Evolutionary conservation across 2,113 vertebrate genomes (phyloP), one percentile per base, ranked within the genome.

Genomic region (Dicentrarchus labrax): DNA sequence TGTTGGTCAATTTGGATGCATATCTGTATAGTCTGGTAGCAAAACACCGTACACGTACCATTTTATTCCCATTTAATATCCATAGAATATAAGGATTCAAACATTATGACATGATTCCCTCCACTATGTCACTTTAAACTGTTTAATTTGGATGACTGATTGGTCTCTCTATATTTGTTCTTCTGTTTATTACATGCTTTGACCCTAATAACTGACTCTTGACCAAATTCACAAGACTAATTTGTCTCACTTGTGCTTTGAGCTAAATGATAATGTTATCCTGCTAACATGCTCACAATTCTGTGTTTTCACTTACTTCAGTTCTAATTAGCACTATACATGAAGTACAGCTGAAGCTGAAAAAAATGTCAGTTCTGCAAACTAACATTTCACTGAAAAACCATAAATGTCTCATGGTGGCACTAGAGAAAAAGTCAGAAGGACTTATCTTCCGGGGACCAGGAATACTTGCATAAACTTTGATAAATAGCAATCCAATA

Each of bases 1-100:
- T 91, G 83, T 91, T 86, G 61, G 85, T 83, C 81, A 59, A 81
- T 83, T 72, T 84, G 78, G 78, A 80, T 78, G 82, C 84, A 87
- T 83, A 84, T 90, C 76, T 82, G 51, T 66, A 71, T 45, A 43
- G 80, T 82, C 80, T 85, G 76, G 47, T 56, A 72, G 38, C 65
- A 69, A 78, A 79, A 82, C 59, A 62, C 69, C 67, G 21, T 6
- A 15, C 67, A 71, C 19, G 21, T 69, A 6, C 41, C 17, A 5
- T 30, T 73, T 48, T 19, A 19, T 53, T 50, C 4, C 21, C 9
- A 1, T 22, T 67, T 38, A 4, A 17, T 17, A 38, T 43, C 2
- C 24, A 80, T 19, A 50, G 19, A 50, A 56, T 45, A 38, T 5
- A 47, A 72, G 38, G 19, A 5, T 15, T n/a, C 22, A 8, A 21